Conservation (phyloP, 2,888 invertebrate genomes). For the Seira sanloemensis region DNA sequence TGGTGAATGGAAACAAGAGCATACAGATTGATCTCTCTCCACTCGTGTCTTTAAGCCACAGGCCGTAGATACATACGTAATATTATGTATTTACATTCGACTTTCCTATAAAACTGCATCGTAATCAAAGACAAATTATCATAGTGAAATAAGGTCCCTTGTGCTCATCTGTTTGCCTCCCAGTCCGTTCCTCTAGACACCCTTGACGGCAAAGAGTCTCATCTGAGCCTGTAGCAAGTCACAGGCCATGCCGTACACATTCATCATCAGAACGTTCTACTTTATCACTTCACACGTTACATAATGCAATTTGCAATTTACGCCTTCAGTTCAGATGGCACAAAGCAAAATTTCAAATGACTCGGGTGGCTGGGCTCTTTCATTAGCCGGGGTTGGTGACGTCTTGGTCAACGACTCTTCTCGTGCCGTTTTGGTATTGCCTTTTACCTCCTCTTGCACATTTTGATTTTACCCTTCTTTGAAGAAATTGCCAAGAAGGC, state of each 20-base stretch:
- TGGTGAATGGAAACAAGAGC: conserved; percentile 19
- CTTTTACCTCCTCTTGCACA: conserved; percentile 23
- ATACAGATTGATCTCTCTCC: conserved; percentile 24
- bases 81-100: too few species aligned
- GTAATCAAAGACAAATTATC: conserved; percentile 37
- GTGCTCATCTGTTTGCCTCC: not conserved
- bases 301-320: not conserved
- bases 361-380: conserved; percentile 12
- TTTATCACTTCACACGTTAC: not conserved
- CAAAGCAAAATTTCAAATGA: not conserved
- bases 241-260: not conserved
- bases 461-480: conserved; percentile 35
- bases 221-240: not conserved
- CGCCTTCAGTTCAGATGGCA: too few species aligned
- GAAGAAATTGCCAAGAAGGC: not conserved
- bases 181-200: not conserved
- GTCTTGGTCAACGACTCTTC: conserved; percentile 57
- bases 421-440: conserved; percentile 5
- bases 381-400: not conserved
- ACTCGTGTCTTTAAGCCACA: conserved; percentile 1
- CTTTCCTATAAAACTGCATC: conserved; percentile 7
- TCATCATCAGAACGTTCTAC: not conserved
- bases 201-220: not conserved
- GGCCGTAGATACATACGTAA: too few species aligned
- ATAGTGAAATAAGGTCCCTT: conserved; percentile 11